Percentiles rank a stretch among this genome's conserved stretches.
These are phyloP conservation scores for Pachliopta kotzebuea DNA, from an alignment of 2,888 invertebrate genomes.

Conservation along the genomic window DNA sequence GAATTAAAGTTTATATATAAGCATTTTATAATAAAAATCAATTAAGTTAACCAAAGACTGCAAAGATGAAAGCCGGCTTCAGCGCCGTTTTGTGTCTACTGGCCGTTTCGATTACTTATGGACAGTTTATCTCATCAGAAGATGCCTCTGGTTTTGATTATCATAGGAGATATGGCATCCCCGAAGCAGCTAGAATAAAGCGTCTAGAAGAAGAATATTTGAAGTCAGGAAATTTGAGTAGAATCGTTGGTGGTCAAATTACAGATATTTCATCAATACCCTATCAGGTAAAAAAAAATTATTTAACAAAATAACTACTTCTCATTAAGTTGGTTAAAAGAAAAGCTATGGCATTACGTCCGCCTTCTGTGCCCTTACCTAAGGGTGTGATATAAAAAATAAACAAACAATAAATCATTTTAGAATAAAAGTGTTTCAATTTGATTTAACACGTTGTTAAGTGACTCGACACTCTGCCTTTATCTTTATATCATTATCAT, in stretches of 20 bases:
- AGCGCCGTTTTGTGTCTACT: conserved; percentile 37
- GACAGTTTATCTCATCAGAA: conserved; percentile 34
- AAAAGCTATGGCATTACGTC: too few relatives aligned
- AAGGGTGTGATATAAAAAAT: too few relatives aligned
- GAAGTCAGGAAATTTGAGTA: conserved; percentile 25
- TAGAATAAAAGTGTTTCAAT: too few relatives aligned
- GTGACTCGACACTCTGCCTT: too few relatives aligned
- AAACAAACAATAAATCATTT: too few relatives aligned
- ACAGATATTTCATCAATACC: conserved; percentile 47
- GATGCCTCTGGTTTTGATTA: conserved; percentile 43
- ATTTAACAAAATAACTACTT: too few relatives aligned
- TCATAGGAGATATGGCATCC: conserved; percentile 50
- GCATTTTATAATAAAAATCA: not conserved
- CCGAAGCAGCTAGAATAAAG: conserved; percentile 44
- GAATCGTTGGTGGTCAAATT: conserved; percentile 50
- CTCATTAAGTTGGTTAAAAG: too few relatives aligned
- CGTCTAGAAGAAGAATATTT: conserved; percentile 39
- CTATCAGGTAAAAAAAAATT: conserved; percentile 48
- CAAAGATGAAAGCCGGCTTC: conserved; percentile 34
- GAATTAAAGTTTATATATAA: not conserved
- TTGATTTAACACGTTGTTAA: too few relatives aligned
- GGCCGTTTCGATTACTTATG: conserved; percentile 37
- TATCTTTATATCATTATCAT: too few relatives aligned
- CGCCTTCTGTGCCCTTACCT: too few relatives aligned
- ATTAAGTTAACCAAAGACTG: not conserved